Base-by-base conservation (phyloP, 1,140 invertebrate genomes). In the Chrysopa pallens region DNA sequence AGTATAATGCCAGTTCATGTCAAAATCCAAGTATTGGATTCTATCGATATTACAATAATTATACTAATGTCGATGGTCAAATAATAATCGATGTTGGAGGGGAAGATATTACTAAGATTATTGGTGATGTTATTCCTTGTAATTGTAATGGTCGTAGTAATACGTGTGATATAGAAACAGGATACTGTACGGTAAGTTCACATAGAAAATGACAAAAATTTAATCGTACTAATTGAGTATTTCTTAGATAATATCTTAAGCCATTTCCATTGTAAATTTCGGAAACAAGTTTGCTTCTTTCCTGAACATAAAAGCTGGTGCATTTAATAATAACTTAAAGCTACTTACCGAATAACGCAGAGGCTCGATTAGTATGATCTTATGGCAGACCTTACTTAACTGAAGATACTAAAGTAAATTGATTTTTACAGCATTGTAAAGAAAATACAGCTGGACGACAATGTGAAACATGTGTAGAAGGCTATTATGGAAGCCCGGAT, bases 21-120 rank as follows among this genome's bases (percentile, higher is more conserved):
- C 87, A 92, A 57, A 72, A 91, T 58, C 87, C 91, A 0, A 86
- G 78, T 28, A 60, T 74, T 14, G 93, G 92, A 1, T 94, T 80
- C 58, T 95, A 77, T 52, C 69, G 87, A 63, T 63, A 38, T 52
- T 60, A 13, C 23, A 42, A 29, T 13, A 17, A 23, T 12, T 36
- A 23, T 23, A 23, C 50, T 36, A 42, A 39, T 11, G 46, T 45
- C 8, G 27, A 40, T n/a, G 48, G 49, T 15, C 13, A 12, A 29
- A 40, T 40, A 6, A 23, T 40, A 37, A 44, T 62, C 63, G 1
- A 81, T 73, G 17, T 78, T 84, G 45, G 64, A 78, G 17, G 17
- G 17, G 17, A 23, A 3, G 17, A 23, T 23, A 23, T 23, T 7
- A 79, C 83, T 48, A 70, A 78, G 45, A 62, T 93, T 4, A 73